These are phyloP conservation scores for Etheostoma cragini DNA, from an alignment of 2,113 vertebrate genomes.

Conservation along the genomic window DNA sequence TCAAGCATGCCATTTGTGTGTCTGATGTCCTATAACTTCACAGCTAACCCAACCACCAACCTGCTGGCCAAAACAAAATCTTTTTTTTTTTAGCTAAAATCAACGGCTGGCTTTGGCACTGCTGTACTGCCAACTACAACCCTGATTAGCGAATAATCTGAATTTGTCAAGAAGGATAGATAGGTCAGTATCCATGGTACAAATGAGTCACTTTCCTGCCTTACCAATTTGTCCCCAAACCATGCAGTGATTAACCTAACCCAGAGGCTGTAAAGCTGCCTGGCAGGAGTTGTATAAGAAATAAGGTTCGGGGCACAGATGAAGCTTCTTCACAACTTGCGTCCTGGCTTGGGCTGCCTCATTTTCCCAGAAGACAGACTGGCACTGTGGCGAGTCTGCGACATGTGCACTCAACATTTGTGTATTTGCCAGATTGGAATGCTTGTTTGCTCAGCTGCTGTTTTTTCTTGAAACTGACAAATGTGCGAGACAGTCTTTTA, in stretches of 20 bases:
- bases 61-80: not conserved
- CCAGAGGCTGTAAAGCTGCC: slow-evolving; percentile 47
- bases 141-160: slow-evolving; percentile 35
- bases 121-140: not conserved
- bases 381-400: slow-evolving; percentile 47
- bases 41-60: not conserved
- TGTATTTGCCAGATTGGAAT: slow-evolving; percentile 60
- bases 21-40: not conserved
- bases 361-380: slow-evolving; percentile 47
- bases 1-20: not conserved
- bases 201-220: slow-evolving; percentile 12
- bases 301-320: slow-evolving; percentile 22
- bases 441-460: slow-evolving; percentile 74
- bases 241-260: slow-evolving; percentile 54
- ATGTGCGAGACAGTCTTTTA: slow-evolving; percentile 51
- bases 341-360: slow-evolving; percentile 37
- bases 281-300: slow-evolving; percentile 36
- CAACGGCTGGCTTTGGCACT: slow-evolving; percentile 6
- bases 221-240: slow-evolving; percentile 36
- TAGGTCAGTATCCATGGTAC: slow-evolving; percentile 2
- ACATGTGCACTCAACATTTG: slow-evolving; percentile 51
- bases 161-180: slow-evolving; percentile 18
- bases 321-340: slow-evolving; percentile 38
- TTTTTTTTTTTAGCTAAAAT: too few species aligned
- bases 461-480: slow-evolving; percentile 46